Conservation (phyloP, 2,888 invertebrate species). For the Antheraea yamamai region DNA sequence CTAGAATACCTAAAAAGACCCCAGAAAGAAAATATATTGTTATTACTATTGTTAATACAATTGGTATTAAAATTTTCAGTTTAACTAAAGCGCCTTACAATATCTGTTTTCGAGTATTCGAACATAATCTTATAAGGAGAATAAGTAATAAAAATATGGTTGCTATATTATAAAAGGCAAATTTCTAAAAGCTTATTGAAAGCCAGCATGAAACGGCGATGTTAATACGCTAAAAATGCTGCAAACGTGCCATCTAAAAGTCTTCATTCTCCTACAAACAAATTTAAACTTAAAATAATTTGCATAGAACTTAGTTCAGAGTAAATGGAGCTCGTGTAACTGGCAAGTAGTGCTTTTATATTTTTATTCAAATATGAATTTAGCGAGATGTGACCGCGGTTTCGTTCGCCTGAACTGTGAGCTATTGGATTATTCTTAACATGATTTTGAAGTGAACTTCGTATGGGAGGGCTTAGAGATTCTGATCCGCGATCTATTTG, state of each 20-base stretch:
- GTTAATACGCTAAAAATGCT: constrained; percentile 36
- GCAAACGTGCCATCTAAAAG: constrained; percentile 34
- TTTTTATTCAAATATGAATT: not conserved
- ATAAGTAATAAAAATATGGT: not conserved
- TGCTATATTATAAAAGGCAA: constrained; percentile 31
- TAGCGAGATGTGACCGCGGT: too few relatives aligned
- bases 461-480: too few relatives aligned
- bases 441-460: too few relatives aligned
- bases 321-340: not conserved
- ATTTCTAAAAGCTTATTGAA: constrained; percentile 45
- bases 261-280: constrained; percentile 26
- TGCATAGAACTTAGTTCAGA: not conserved
- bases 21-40: too few relatives aligned
- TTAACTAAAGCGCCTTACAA: not conserved
- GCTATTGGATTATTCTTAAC: too few relatives aligned
- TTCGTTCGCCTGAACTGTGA: too few relatives aligned
- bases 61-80: too few relatives aligned
- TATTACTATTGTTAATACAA: too few relatives aligned
- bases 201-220: constrained; percentile 42
- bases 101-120: not conserved
- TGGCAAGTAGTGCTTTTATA: not conserved
- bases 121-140: not conserved
- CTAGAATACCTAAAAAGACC: too few relatives aligned
- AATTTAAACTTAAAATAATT: constrained; percentile 29
- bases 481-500: too few relatives aligned